Conservation (phyloP, 1,140 invertebrate genomes). For the Fopius arisanus region DNA sequence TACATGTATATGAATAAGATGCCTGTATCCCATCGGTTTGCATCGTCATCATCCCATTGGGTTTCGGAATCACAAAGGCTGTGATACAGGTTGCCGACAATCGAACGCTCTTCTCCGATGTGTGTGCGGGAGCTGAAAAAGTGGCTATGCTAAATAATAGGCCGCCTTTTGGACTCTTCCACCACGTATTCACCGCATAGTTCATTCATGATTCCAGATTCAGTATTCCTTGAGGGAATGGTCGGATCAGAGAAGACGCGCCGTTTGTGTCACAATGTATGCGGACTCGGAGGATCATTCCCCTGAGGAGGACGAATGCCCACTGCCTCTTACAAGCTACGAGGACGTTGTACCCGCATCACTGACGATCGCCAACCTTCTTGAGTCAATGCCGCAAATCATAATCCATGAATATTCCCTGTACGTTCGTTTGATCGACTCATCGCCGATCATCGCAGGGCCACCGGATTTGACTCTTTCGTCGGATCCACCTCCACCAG, state of each 20-base stretch:
- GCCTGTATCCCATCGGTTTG: slow-evolving; percentile 39
- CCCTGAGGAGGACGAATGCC: neutral
- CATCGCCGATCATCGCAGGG: too few relatives aligned
- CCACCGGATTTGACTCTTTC: too few relatives aligned
- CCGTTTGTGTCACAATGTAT: slow-evolving; percentile 30
- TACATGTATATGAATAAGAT: slow-evolving; percentile 17
- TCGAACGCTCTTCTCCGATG: slow-evolving; percentile 14
- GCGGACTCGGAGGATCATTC: slow-evolving; percentile 10
- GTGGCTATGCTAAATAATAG: slow-evolving; percentile 65
- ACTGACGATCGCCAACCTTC: neutral
- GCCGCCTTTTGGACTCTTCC: slow-evolving; percentile 35
- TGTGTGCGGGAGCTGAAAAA: slow-evolving; percentile 47
- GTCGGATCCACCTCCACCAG: neutral
- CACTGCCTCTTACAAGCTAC: neutral
- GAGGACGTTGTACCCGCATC: slow-evolving; percentile 12
- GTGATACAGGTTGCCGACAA: slow-evolving; percentile 46
- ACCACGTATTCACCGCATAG: slow-evolving; percentile 45
- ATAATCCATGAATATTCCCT: neutral
- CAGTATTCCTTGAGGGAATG: slow-evolving; percentile 41
- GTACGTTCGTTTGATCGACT: neutral
- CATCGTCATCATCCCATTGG: slow-evolving; percentile 59
- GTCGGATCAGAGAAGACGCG: slow-evolving; percentile 27
- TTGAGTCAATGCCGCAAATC: neutral
- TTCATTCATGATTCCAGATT: slow-evolving; percentile 56
- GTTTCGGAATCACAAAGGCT: slow-evolving; percentile 55